A percentile compares a stretch with the other conserved stretches of the same genome.
These are phyloP conservation scores for Phodopus roborovskii DNA, from an alignment of 2,113 vertebrate genomes.

Conservation along the genomic window DNA sequence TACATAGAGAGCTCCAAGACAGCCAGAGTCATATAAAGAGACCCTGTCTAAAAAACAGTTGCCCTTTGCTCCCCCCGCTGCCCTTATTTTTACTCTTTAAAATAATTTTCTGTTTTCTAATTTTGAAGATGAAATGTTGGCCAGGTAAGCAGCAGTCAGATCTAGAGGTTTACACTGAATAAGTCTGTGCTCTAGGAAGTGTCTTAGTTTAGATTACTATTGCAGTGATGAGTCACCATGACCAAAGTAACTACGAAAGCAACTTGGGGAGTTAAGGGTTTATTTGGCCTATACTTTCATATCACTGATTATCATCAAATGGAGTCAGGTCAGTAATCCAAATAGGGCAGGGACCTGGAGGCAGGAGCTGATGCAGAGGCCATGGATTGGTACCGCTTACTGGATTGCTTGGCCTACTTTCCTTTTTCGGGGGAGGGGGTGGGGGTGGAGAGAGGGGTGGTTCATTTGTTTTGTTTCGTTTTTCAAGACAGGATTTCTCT, in stretches of 20 bases:
- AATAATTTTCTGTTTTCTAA: conserved; percentile 48
- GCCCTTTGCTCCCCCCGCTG: fast-evolving
- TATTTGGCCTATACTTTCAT: background rate
- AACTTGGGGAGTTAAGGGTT: background rate
- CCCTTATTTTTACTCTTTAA: background rate
- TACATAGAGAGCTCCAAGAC: background rate
- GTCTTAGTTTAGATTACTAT: background rate
- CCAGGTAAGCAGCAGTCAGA: conserved; percentile 24
- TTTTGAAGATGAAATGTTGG: conserved; percentile 50
- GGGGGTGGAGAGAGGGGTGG: too few relatives aligned
- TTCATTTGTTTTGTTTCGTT: too few relatives aligned
- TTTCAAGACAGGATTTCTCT: too few relatives aligned
- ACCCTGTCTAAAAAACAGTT: background rate
- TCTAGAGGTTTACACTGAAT: conserved; percentile 7
- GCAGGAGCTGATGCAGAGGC: background rate
- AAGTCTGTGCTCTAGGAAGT: background rate
- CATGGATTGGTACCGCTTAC: background rate
- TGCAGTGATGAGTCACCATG: background rate
- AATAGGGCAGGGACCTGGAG: background rate
- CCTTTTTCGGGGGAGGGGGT: background rate
- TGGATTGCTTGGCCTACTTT: background rate
- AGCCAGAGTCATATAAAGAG: background rate
- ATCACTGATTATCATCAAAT: background rate
- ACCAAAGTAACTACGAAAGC: background rate
- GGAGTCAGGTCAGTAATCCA: background rate